Evolutionary conservation across 2,888 invertebrate genomes (phyloP).

Genomic region (Mystacides longicornis): DNA sequence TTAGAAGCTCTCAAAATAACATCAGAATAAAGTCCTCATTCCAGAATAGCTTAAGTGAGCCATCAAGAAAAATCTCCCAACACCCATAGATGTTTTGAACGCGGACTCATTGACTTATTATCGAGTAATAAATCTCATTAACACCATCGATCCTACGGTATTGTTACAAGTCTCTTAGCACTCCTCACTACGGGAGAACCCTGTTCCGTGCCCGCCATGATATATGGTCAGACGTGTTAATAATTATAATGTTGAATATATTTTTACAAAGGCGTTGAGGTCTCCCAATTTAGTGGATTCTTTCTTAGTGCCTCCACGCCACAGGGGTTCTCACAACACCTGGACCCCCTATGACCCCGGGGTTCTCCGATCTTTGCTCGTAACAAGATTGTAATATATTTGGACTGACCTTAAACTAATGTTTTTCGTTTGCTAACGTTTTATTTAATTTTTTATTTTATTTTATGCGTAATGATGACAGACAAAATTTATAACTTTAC

Average conservation of each 20-base stretch:
- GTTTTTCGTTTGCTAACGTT: neutral
- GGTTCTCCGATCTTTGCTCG: neutral
- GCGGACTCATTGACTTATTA: no score
- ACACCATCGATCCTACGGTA: no score
- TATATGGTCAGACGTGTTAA: neutral
- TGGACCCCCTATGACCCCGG: constrained; percentile 2
- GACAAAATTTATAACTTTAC: no score
- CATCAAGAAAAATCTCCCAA: no score
- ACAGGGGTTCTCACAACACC: neutral
- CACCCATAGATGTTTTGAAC: no score
- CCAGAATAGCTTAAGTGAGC: no score
- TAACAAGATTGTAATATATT: constrained; percentile 1
- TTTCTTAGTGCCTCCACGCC: neutral
- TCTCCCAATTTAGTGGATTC: neutral
- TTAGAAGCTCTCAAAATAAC: no score
- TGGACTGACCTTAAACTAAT: neutral
- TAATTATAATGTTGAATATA: neutral
- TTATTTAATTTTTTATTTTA: neutral
- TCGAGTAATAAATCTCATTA: no score
- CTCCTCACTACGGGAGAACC: no score
- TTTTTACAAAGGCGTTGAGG: neutral
- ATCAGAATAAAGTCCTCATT: no score
- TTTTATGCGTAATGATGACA: neutral
- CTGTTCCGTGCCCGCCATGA: no score
- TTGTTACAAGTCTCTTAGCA: no score